These are phyloP conservation scores for Morbakka virulenta DNA, from an alignment of 30 jellyfish, hydroid and myxozoan species.

Conservation along the genomic window DNA sequence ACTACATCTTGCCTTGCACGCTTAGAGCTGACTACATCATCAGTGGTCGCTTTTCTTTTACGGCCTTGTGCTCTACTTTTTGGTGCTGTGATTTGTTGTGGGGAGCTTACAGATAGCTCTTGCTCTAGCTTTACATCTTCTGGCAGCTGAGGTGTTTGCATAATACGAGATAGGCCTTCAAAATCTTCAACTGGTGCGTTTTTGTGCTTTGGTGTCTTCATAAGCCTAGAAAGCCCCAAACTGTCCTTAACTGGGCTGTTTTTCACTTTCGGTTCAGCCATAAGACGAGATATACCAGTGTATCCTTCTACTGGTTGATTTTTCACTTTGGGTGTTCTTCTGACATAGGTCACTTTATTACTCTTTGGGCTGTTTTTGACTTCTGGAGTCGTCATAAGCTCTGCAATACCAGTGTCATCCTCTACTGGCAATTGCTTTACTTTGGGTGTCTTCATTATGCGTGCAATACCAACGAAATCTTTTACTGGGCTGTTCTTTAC, in stretches of 20 bases:
- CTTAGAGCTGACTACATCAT: too few species aligned
- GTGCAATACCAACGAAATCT: slow-evolving; percentile 4
- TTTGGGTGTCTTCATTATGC: slow-evolving; percentile 29
- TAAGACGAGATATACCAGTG: neutral
- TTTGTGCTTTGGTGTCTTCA: neutral
- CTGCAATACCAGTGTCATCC: too few species aligned
- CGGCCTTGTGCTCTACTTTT: too few species aligned
- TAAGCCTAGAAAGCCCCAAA: slow-evolving; percentile 4
- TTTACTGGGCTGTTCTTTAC: neutral
- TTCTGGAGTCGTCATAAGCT: too few species aligned
- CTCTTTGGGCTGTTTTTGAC: too few species aligned
- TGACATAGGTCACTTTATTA: too few species aligned
- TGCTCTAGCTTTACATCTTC: too few species aligned
- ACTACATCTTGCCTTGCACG: too few species aligned
- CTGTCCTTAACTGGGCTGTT: neutral
- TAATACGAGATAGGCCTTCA: neutral
- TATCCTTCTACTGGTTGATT: neutral
- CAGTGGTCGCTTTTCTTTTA: too few species aligned
- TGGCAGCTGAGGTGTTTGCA: slow-evolving; percentile 25
- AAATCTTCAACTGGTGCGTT: neutral
- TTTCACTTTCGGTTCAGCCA: slow-evolving; percentile 13
- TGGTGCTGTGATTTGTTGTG: too few species aligned
- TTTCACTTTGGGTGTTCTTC: slow-evolving; percentile 16
- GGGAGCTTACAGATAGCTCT: too few species aligned
- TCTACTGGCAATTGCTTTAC: too few species aligned